Percentiles rank a stretch among this genome's conserved stretches.
Conservation (phyloP, 2,888 invertebrate genomes). For the Machimus rusticus region DNA sequence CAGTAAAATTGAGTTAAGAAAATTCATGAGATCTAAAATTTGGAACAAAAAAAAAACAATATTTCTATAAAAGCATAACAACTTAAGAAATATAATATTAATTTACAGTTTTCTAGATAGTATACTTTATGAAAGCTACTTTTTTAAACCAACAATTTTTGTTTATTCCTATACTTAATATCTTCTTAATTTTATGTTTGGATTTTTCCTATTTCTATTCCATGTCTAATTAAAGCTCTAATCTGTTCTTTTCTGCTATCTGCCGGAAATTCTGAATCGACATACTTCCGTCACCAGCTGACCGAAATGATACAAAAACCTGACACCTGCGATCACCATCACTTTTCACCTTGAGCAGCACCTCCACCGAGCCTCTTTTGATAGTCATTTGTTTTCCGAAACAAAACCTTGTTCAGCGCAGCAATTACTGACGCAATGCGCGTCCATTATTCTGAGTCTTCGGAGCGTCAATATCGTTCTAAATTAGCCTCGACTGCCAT, state of each 20-base stretch:
- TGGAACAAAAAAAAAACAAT: no score
- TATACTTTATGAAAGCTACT: no score
- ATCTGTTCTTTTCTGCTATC: not conserved
- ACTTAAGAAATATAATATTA: no score
- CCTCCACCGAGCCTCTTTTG: not conserved
- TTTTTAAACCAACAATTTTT: no score
- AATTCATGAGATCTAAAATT: no score
- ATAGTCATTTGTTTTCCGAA: not conserved
- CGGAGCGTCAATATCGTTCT: not conserved
- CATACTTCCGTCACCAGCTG: not conserved
- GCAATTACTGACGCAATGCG: not conserved
- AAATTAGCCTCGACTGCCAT: not conserved
- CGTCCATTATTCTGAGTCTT: not conserved
- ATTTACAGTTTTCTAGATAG: no score
- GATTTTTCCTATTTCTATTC: no score
- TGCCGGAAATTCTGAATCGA: not conserved
- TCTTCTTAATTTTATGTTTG: no score
- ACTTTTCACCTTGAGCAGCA: not conserved
- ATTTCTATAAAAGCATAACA: no score
- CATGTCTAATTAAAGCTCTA: no score
- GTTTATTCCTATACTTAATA: no score
- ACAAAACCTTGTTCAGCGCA: not conserved
- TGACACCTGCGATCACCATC: not conserved
- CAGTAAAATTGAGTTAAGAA: no score
- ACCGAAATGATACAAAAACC: not conserved